Percentiles rank a stretch among this genome's conserved stretches.
Conservation (phyloP, 1,140 invertebrate genomes). For the Grapholita molesta region DNA sequence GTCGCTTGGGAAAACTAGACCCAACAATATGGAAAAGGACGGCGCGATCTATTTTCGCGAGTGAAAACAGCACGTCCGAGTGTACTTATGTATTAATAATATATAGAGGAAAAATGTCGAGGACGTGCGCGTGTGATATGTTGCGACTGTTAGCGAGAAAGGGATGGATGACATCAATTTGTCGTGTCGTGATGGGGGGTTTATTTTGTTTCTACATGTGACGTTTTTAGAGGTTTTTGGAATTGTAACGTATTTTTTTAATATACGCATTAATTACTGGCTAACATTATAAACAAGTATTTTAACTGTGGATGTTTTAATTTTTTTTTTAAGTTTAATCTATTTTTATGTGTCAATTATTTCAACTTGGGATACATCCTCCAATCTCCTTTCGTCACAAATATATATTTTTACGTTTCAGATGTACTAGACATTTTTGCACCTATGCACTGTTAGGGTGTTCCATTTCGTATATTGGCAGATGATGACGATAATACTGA, state of each 20-base stretch:
- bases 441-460: too few species aligned
- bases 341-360: too few species aligned
- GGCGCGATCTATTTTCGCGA: conserved; percentile 39
- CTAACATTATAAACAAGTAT: too few species aligned
- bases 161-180: conserved; percentile 77
- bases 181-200: conserved; percentile 76
- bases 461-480: too few species aligned
- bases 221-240: conserved; percentile 43
- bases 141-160: conserved; percentile 73
- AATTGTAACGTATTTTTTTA: not conserved
- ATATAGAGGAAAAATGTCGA: conserved; percentile 77
- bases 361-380: too few species aligned
- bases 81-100: conserved; percentile 77
- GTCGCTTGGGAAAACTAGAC: conserved; percentile 77
- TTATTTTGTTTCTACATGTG: conserved; percentile 72
- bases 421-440: too few species aligned
- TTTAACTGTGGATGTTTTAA: too few species aligned
- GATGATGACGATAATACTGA: too few species aligned
- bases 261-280: too few species aligned
- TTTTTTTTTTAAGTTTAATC: too few species aligned
- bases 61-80: conserved; percentile 50
- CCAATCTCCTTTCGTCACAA: too few species aligned
- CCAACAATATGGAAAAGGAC: conserved; percentile 76
- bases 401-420: too few species aligned
- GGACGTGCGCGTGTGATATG: conserved; percentile 74